Evolutionary conservation across 1,140 invertebrate genomes (phyloP), one percentile per base, ranked within the genome.

Genomic region (Charaxes varanes): DNA sequence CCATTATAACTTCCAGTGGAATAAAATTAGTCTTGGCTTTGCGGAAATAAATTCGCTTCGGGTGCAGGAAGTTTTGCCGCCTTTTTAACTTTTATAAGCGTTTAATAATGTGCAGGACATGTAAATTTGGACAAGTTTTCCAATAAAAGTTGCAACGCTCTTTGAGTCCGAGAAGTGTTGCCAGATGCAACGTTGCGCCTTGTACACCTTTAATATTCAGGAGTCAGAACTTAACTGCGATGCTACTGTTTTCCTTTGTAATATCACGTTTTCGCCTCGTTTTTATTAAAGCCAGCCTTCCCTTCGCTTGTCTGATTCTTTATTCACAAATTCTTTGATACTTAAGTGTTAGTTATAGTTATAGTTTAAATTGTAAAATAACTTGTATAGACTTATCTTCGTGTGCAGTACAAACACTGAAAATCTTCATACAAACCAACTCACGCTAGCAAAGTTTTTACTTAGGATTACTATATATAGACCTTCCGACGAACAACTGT

Each of bases 91-190:
- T 68, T 72, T 66, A 69, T 59, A 69, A 73, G 59, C 61, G 60
- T 70, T 74, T 79, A 77, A 79, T 79, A 79, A 77, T 69, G 68
- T 69, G 61, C 60, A 55, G 60, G 60, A 62, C 51, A 77, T 80
- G 72, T 74, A 77, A 77, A 80, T 28, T 80, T 59, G 64, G 60
- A 33, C 43, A 77, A 80, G 71, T 80, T 80, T 80, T 77, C 60
- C 70, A 80, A 80, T 80, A 80, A 77, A 77, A 80, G 76, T 80
- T 76, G 72, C 68, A 65, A 42, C 53, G 26, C 15, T 35, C 27
- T 41, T 30, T 16, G 18, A 22, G 41, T 11, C 8, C 6, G 23
- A 8, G 2, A 11, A 24, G 23, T 11, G 12, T 24, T 24, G 8
- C 2, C 12, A 28, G 26, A 12, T 28, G 26, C 26, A 28, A 15